phyloP scores from a whole-genome alignment of 2,797 vertebrate genomes.

The Momotus momota region DNA sequence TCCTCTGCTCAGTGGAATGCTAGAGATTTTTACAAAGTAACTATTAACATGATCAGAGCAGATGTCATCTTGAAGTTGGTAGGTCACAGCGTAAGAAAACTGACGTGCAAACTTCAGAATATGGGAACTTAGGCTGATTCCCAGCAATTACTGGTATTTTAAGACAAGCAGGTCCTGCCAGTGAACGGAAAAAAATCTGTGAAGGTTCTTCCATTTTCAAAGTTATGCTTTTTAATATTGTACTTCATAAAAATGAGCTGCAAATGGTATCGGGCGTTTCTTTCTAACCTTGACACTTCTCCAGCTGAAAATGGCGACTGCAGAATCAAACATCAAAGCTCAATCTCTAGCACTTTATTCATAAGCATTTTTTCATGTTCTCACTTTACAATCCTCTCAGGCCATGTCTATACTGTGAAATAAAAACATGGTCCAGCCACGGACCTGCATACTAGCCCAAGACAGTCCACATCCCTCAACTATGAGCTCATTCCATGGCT shows the following conservation, averaged over 20 bases:
- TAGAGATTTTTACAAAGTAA: not conserved
- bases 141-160: not conserved
- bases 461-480: not conserved
- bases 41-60: not conserved
- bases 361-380: not conserved
- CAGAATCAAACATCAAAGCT: not conserved
- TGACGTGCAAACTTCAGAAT: not conserved
- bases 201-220: not conserved
- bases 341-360: not conserved
- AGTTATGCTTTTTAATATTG: not conserved
- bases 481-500: conserved; percentile 11
- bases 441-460: not conserved
- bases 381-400: not conserved
- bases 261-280: not conserved
- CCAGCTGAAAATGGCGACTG: not conserved
- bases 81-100: not conserved
- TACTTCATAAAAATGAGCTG: not conserved
- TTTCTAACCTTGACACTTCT: not conserved
- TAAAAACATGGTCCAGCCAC: not conserved
- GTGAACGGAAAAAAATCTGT: not conserved
- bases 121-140: not conserved
- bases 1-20: not conserved
- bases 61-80: not conserved
- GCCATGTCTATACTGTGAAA: not conserved
- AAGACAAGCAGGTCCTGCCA: not conserved